Percentiles rank a stretch among this genome's conserved stretches.
These are phyloP conservation scores for Syrphus vitripennis DNA, from an alignment of 2,888 invertebrate genomes.

Conservation along the genomic window DNA sequence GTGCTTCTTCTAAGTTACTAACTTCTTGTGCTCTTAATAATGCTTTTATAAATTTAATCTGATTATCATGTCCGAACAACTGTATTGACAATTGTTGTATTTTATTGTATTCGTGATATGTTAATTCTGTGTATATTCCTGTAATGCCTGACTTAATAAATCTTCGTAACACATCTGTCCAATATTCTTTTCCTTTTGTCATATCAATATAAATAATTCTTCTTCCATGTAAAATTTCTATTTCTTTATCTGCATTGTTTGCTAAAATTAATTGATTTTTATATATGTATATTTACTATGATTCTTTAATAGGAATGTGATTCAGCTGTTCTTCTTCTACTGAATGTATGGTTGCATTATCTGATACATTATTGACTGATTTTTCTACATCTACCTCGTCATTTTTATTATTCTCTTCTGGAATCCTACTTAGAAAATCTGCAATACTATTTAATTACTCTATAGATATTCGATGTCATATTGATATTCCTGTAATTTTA, in stretches of 20 bases:
- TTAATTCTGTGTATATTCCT: slow-evolving; percentile 23
- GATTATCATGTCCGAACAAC: not conserved
- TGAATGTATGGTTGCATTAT: slow-evolving; percentile 5
- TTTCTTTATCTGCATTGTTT: not conserved
- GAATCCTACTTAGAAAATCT: not conserved
- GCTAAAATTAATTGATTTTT: not conserved
- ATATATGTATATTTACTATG: slow-evolving; percentile 11
- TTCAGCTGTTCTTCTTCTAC: not conserved
- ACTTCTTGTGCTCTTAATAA: slow-evolving; percentile 21
- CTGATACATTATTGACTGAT: not conserved
- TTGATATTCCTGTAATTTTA: slow-evolving; percentile 1
- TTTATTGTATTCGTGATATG: not conserved
- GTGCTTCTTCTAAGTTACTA: not conserved
- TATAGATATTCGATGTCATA: not conserved
- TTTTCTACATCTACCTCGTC: not conserved
- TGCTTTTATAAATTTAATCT: slow-evolving; percentile 14
- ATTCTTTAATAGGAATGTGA: slow-evolving; percentile 4
- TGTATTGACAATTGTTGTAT: not conserved
- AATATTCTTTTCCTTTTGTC: not conserved
- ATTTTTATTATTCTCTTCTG: not conserved
- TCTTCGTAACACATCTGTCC: not conserved
- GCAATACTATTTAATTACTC: not conserved
- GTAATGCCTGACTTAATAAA: slow-evolving; percentile 16
- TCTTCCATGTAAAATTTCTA: not conserved
- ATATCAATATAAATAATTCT: not conserved